These are phyloP conservation scores for Suricata suricatta DNA, from an alignment of 2,113 vertebrate genomes.

Conservation along the genomic window DNA sequence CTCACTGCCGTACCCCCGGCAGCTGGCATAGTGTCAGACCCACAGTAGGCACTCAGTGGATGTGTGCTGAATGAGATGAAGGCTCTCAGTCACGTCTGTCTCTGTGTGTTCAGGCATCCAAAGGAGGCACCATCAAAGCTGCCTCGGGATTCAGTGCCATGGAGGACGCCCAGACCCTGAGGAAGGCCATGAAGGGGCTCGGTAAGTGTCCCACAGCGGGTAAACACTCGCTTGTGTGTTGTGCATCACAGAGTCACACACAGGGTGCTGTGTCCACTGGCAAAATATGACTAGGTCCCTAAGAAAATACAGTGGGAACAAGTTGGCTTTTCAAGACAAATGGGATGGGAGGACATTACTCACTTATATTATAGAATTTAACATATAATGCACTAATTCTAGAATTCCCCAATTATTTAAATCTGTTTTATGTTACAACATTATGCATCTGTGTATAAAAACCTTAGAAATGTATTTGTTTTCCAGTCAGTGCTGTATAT, in stretches of 20 bases:
- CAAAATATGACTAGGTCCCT: not conserved
- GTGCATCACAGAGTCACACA: not conserved
- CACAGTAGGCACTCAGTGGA: not conserved
- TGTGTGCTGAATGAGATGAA: not conserved
- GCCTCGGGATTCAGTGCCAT: conserved; percentile 87
- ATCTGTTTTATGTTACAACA: not conserved
- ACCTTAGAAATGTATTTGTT: conserved; percentile 3
- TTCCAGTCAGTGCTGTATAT: not conserved
- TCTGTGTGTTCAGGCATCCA: conserved; percentile 78
- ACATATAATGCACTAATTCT: not conserved
- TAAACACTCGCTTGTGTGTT: not conserved
- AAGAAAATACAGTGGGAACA: not conserved
- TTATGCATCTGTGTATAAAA: not conserved
- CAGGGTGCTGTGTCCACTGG: not conserved
- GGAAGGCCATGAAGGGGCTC: conserved; percentile 95
- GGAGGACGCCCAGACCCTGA: conserved; percentile 89
- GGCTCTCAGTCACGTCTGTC: not conserved
- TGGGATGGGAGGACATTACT: not conserved
- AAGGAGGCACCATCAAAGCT: conserved; percentile 90
- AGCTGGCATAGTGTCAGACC: not conserved
- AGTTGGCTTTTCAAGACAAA: not conserved
- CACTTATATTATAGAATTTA: not conserved
- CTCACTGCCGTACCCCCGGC: not conserved
- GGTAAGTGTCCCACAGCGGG: conserved; percentile 86
- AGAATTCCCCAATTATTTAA: not conserved